Base-by-base conservation (phyloP, 2,113 vertebrate species). In the Heterocephalus glaber region DNA sequence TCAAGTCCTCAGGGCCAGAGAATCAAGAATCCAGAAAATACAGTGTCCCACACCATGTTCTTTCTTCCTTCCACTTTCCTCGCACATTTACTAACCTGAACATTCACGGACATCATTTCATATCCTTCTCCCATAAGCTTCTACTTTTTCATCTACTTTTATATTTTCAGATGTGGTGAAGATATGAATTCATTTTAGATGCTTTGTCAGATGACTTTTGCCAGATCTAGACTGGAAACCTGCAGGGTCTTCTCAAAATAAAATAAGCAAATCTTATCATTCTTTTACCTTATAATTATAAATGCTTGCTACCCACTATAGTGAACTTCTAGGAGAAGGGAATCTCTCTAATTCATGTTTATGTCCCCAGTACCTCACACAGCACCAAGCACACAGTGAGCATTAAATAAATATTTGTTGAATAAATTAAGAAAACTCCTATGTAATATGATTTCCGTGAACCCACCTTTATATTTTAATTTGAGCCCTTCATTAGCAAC, bases 171-270 rank as follows among this genome's bases (percentile, higher is more conserved):
- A 60, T 85, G 76, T 11, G 82, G 44, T 89, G 86, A 84, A 90
- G 41, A 49, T 92, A 61, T 35, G 79, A 66, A 66, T 94, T 86
- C 66, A 86, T 86, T 44, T 74, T 63, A 79, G 47, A 90, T 95
- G 14, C 41, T 11, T 85, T 77, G 33, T 76, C 60, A 86, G 44
- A 72, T 80, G 38, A 63, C 22, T 79, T 13, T 35, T 81, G 63
- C 20, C 35, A 70, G 22, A 86, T 52, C 24, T 49, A 92, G 54
- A 60, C 38, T 49, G 30, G 44, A 38, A 95, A 47, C 58, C 20
- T 76, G 13, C 20, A 63, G 16, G 0, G 3, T 77, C 3, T 3
- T 77, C 28, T 10, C 54, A 72, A 65, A n/a, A 61, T 41, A n/a
- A 14, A 2, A 35, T 2, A 65, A 2, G 5, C 10, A 83, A 47